Percentiles rank a stretch among this genome's conserved stretches.
These are phyloP conservation scores for Tyto alba DNA, from an alignment of 2,113 vertebrate genomes.

Conservation along the genomic window DNA sequence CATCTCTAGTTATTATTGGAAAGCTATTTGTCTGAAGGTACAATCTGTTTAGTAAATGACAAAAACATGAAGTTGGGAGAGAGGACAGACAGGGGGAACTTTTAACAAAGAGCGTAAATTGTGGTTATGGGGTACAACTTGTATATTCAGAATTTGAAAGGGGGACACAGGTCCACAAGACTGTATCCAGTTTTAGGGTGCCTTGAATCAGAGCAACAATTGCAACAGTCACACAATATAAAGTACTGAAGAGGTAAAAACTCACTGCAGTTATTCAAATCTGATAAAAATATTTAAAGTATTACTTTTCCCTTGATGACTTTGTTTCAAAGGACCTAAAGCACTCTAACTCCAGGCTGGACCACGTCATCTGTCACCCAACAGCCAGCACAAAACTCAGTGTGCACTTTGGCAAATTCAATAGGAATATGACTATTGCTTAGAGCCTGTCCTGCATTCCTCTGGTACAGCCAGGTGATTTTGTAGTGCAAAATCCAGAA, in stretches of 20 bases:
- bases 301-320: background rate
- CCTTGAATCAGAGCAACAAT: background rate
- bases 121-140: background rate
- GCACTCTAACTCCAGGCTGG: background rate
- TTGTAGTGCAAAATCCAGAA: background rate
- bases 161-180: background rate
- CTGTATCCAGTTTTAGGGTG: background rate
- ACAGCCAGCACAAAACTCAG: background rate
- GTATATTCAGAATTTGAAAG: background rate
- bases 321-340: background rate
- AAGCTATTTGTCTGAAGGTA: background rate
- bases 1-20: conserved; percentile 6
- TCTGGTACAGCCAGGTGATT: background rate
- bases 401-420: background rate
- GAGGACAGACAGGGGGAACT: background rate
- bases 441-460: background rate
- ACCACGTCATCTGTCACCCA: background rate
- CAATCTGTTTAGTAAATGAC: background rate
- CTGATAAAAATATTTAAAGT: background rate
- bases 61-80: background rate
- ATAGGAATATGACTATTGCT: background rate
- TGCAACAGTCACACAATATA: background rate
- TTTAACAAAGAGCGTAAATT: background rate
- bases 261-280: background rate
- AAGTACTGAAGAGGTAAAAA: background rate